Conservation (phyloP, 2,888 invertebrate species). For the Ctenicera cuprea region DNA sequence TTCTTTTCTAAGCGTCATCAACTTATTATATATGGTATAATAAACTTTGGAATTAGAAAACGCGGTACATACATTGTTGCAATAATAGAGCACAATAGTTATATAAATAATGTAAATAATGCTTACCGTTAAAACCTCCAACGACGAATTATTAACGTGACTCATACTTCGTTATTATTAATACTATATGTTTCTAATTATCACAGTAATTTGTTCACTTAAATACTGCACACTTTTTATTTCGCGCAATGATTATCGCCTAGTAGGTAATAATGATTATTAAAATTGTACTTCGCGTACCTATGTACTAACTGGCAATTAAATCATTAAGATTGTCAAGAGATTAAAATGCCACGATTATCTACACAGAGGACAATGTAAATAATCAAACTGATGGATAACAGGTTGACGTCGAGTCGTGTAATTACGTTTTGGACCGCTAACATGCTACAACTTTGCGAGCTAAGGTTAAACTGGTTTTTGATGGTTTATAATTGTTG, state of each 20-base stretch:
- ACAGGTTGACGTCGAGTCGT: neutral
- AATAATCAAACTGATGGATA: neutral
- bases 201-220: too few relatives aligned
- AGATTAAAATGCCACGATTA: neutral
- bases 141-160: slow-evolving; percentile 1
- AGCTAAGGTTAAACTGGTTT: neutral
- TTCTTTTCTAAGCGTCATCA: too few relatives aligned
- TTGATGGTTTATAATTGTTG: neutral
- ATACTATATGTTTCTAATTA: neutral
- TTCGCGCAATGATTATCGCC: too few relatives aligned
- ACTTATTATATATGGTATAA: too few relatives aligned
- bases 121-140: slow-evolving; percentile 14
- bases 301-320: too few relatives aligned
- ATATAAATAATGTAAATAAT: neutral
- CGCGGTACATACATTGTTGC: too few relatives aligned
- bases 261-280: too few relatives aligned
- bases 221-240: too few relatives aligned
- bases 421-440: neutral
- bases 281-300: too few relatives aligned
- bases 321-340: neutral
- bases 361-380: neutral
- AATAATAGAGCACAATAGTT: too few relatives aligned
- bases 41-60: too few relatives aligned
- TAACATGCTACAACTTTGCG: neutral
- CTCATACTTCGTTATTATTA: slow-evolving; percentile 53